phyloP scores from a whole-genome alignment of 2,797 vertebrate species.

The Brachyrhaphis roseni region DNA sequence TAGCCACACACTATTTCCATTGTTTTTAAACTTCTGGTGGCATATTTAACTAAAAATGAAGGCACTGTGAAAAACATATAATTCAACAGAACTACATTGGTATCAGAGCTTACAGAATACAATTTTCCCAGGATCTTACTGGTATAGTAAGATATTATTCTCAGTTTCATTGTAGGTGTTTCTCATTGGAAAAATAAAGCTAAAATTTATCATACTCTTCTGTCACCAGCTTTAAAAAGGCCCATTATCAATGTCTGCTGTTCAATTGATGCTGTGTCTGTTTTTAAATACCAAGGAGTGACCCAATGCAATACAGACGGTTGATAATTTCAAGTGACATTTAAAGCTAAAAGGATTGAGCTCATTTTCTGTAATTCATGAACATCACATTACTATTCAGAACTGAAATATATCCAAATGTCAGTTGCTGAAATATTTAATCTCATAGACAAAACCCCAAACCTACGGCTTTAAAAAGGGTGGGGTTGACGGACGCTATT shows the following conservation, averaged over 20 bases:
- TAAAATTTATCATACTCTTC: slow-evolving; percentile 6
- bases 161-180: slow-evolving; percentile 1
- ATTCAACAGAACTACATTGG: neutral
- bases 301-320: slow-evolving; percentile 33
- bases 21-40: neutral
- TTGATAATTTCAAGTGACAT: slow-evolving; percentile 52
- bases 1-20: neutral
- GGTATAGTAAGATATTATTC: neutral
- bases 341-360: slow-evolving; percentile 37
- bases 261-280: slow-evolving; percentile 13
- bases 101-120: neutral
- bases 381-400: slow-evolving; percentile 39
- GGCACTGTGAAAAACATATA: neutral
- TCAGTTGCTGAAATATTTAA: slow-evolving; percentile 32
- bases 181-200: slow-evolving; percentile 2
- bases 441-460: slow-evolving; percentile 19
- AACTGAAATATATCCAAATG: slow-evolving; percentile 41
- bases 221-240: slow-evolving; percentile 27
- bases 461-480: slow-evolving; percentile 39
- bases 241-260: slow-evolving; percentile 21
- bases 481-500: slow-evolving; percentile 37
- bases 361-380: slow-evolving; percentile 29
- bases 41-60: neutral
- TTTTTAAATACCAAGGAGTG: slow-evolving; percentile 44
- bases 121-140: neutral